Base-by-base conservation (phyloP, 2,888 invertebrate genomes). In the Thecocarcelia acutangulata region DNA sequence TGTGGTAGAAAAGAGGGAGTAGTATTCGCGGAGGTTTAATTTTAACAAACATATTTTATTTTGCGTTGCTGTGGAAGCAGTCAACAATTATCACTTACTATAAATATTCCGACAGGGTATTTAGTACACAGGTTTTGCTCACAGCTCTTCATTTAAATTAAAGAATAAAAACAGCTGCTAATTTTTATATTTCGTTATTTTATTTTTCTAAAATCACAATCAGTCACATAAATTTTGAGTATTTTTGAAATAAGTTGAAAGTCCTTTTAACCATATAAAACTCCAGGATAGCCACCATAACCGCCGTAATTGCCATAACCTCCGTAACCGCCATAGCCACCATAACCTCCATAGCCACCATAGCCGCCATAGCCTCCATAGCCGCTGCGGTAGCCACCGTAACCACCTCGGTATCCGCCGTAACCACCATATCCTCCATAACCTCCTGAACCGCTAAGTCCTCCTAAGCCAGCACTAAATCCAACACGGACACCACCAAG, bases 271-370 rank as follows among this genome's bases (percentile, higher is more conserved):
- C 83, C 79, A 13, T 50, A 61, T 63, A 46, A 83, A 6, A 66
- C 72, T 52, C 59, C 63, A 59, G 58, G 48, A 44, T 50, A 50
- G 1, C 72, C 74, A 37, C 80, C 69, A 70, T 75, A 70, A n/a
- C 83, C 82, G 0, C 83, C 78, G 64, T 64, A 40, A 40, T 50
- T 63, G 37, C 83, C 82, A 19, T 61, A 74, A 13, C 80, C 72
- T n/a, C 73, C 79, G 12, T 24, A 50, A 17, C 76, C 83, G 2
- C 85, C 83, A 61, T 64, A 33, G 37, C 63, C 81, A 19, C 80
- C 54, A 42, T 59, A 42, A 33, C 79, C 73, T 66, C 73, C 58
- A 68, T 83, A 80, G 8, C 84, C 77, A 54, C 75, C 44, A 21
- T 56, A 72, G 15, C 84, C 82, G 11, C 83, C 73, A 19, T 68